These are phyloP conservation scores for Adelges cooleyi DNA, from an alignment of 1,140 invertebrate genomes.

Conservation along the genomic window DNA sequence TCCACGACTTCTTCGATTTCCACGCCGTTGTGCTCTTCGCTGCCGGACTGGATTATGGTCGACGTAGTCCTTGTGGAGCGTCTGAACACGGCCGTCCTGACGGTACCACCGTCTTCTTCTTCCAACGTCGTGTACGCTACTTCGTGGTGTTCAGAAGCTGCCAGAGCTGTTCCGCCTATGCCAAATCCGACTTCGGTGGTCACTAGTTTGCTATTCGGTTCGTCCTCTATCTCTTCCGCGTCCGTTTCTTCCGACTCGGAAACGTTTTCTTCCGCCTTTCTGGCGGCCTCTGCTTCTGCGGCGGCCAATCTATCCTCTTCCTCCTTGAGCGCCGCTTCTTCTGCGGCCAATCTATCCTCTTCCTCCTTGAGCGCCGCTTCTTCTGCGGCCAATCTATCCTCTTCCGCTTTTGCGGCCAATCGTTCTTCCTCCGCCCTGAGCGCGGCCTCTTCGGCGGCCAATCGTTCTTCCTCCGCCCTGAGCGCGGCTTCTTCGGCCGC, in stretches of 20 bases:
- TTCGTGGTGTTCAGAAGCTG: not conserved
- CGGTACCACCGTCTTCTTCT: too few relatives aligned
- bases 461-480: conserved; percentile 16
- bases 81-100: too few relatives aligned
- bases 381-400: not conserved
- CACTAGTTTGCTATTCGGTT: not conserved
- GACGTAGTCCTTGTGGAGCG: too few relatives aligned
- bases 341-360: not conserved
- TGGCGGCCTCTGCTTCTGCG: not conserved
- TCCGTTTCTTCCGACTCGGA: not conserved
- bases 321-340: not conserved
- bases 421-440: conserved; percentile 8
- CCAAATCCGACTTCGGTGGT: not conserved
- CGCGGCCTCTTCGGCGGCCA: conserved; percentile 25
- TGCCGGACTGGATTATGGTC: not conserved
- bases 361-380: not conserved
- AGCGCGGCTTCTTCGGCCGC: conserved; percentile 24
- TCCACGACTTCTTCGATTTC: conserved; percentile 7
- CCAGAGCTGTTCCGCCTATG: not conserved
- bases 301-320: not conserved
- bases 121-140: not conserved
- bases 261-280: not conserved
- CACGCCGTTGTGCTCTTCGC: not conserved
- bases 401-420: conserved; percentile 14
- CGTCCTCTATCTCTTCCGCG: conserved; percentile 2